These are phyloP conservation scores for Pristiophorus japonicus DNA, from an alignment of 2,113 vertebrate species.

Conservation along the genomic window DNA sequence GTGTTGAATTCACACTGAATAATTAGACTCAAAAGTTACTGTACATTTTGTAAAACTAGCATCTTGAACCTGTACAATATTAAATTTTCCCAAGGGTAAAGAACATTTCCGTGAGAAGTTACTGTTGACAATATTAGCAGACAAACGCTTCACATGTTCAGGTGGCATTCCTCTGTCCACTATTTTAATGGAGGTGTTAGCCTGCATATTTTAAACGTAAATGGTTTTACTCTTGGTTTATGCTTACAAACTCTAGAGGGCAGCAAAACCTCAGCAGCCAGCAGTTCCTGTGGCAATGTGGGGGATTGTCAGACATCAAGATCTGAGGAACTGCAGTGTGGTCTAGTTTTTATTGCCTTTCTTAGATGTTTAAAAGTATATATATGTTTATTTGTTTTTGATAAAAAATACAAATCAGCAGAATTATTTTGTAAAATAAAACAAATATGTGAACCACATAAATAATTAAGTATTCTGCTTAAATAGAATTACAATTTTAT, in stretches of 20 bases:
- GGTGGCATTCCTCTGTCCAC: background rate
- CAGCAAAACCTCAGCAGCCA: slow-evolving; percentile 9
- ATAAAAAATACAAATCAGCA: background rate
- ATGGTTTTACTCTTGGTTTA: background rate
- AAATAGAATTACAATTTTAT: background rate
- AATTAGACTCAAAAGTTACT: background rate
- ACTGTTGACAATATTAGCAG: background rate
- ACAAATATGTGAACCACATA: background rate
- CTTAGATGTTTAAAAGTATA: background rate
- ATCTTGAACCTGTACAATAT: background rate
- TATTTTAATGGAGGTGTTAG: background rate
- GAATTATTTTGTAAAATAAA: background rate
- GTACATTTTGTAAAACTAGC: background rate
- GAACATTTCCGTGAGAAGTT: background rate
- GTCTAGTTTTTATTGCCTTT: background rate
- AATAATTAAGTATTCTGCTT: background rate
- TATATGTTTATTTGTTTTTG: slow-evolving; percentile 21
- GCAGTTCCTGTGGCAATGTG: background rate
- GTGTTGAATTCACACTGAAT: background rate
- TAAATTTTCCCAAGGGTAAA: background rate
- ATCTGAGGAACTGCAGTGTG: background rate
- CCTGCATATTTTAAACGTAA: background rate
- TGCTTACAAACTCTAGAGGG: background rate
- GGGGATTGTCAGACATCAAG: background rate
- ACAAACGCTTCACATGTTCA: background rate